A percentile compares a stretch with the other conserved stretches of the same genome.
Evolutionary conservation across 1,140 invertebrate species (phyloP).

Genomic region (Aphelinus certus): DNA sequence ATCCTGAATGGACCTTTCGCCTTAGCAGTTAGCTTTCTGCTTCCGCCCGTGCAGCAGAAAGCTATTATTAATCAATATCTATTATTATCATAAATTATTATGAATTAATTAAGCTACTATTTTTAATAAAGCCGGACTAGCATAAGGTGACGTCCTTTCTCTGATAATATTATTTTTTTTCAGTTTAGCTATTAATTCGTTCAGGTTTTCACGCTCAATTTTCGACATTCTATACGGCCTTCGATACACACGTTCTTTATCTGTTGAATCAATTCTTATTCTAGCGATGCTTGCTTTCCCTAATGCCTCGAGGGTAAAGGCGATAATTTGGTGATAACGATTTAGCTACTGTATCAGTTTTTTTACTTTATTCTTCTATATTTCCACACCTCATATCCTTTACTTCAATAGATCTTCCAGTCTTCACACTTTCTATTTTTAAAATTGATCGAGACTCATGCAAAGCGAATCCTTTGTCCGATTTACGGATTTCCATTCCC

Average conservation of each 20-base stretch:
- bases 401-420: too few relatives aligned
- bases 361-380: not conserved
- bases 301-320: constrained; percentile 36
- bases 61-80: too few relatives aligned
- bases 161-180: constrained; percentile 43
- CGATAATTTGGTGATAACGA: constrained; percentile 6
- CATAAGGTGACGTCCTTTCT: constrained; percentile 46
- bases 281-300: constrained; percentile 40
- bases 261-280: constrained; percentile 47
- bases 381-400: not conserved
- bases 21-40: constrained; percentile 41
- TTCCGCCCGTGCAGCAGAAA: constrained; percentile 43
- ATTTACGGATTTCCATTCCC: too few relatives aligned
- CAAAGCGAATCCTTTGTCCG: too few relatives aligned
- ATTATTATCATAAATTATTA: too few relatives aligned
- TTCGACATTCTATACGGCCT: constrained; percentile 45
- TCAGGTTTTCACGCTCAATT: constrained; percentile 47
- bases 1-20: constrained; percentile 50
- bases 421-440: too few relatives aligned
- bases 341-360: constrained; percentile 19
- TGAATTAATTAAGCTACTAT: too few relatives aligned
- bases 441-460: too few relatives aligned
- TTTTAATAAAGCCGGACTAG: constrained; percentile 46
- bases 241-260: constrained; percentile 49
- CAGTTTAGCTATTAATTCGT: constrained; percentile 50